Evolutionary conservation across 2,888 invertebrate genomes (phyloP).

Genomic region (Gryllus longicercus): DNA sequence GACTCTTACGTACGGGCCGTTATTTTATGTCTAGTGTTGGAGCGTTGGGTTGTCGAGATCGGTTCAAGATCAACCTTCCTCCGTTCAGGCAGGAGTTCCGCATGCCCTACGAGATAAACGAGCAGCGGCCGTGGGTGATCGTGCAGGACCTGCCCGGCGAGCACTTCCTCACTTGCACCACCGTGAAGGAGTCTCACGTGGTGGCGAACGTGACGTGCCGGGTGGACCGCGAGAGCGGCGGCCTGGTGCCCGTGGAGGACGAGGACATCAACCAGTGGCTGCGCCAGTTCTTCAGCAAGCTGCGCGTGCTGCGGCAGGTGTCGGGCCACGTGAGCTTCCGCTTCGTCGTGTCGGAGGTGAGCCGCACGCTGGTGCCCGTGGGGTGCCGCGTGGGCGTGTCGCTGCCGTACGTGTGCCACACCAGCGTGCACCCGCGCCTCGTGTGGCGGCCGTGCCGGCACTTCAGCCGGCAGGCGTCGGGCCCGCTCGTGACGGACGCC

Average conservation of each 20-base stretch:
- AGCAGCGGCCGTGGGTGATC: conserved; percentile 73
- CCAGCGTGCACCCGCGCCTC: conserved; percentile 62
- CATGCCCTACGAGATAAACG: conserved; percentile 66
- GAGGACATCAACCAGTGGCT: conserved; percentile 68
- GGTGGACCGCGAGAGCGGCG: conserved; percentile 63
- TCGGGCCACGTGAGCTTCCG: conserved; percentile 78
- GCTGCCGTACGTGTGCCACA: conserved; percentile 75
- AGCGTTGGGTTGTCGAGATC: conserved; percentile 68
- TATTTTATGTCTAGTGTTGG: conserved; percentile 73
- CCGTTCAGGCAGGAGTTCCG: conserved; percentile 61
- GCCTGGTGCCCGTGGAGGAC: conserved; percentile 64
- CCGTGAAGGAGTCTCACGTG: conserved; percentile 71
- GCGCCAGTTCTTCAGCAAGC: conserved; percentile 63
- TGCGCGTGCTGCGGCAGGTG: conserved; percentile 63
- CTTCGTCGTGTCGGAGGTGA: conserved; percentile 60
- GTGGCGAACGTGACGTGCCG: conserved; percentile 78
- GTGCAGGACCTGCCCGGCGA: conserved; percentile 72
- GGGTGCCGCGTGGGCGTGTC: conserved; percentile 76
- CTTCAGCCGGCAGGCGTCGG: conserved; percentile 56
- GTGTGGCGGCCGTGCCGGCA: conserved; percentile 63
- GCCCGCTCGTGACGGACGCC: conserved; percentile 49
- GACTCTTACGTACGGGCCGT: conserved; percentile 56
- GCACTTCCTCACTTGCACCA: conserved; percentile 77
- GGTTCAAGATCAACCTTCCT: conserved; percentile 67
- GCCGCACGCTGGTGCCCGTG: conserved; percentile 57